Evolutionary conservation across 2,888 invertebrate species (phyloP).

Genomic region (Drosophila infuscata): DNA sequence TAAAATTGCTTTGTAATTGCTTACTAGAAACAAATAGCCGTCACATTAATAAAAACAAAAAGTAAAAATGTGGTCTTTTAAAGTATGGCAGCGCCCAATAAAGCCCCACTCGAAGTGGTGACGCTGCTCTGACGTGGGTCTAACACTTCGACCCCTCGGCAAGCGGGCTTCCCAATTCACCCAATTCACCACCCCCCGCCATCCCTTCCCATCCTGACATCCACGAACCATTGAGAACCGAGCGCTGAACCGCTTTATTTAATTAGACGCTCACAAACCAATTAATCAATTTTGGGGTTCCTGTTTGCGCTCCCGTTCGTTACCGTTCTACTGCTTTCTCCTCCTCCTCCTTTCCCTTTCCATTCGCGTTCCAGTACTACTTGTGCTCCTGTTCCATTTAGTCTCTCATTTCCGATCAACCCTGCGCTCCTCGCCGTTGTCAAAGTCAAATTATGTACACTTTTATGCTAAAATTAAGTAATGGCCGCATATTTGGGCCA

Average conservation of each 20-base stretch:
- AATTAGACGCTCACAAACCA: constrained; percentile 84
- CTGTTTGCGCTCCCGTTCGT: constrained; percentile 20
- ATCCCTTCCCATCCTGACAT: not conserved
- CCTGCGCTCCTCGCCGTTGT: constrained; percentile 63
- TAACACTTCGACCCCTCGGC: constrained; percentile 41
- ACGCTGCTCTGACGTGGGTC: constrained; percentile 54
- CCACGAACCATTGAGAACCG: constrained; percentile 17
- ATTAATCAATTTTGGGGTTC: constrained; percentile 81
- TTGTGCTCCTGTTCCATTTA: constrained; percentile 12
- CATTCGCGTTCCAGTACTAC: constrained; percentile 13
- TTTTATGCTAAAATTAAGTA: constrained; percentile 79
- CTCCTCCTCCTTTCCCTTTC: constrained; percentile 8
- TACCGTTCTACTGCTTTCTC: not conserved
- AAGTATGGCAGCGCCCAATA: constrained; percentile 40
- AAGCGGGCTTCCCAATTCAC: constrained; percentile 22
- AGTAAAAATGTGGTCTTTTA: constrained; percentile 68
- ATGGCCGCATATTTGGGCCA: constrained; percentile 37
- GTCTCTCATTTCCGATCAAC: constrained; percentile 36
- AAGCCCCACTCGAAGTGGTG: constrained; percentile 43
- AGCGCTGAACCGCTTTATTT: constrained; percentile 76
- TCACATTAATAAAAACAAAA: constrained; percentile 75
- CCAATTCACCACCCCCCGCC: not conserved
- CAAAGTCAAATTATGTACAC: constrained; percentile 83
- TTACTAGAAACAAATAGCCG: constrained; percentile 79
- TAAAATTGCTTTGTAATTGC: constrained; percentile 79